These are phyloP conservation scores for Tanytarsus gracilentus DNA, from an alignment of 2,888 invertebrate genomes.

Conservation along the genomic window DNA sequence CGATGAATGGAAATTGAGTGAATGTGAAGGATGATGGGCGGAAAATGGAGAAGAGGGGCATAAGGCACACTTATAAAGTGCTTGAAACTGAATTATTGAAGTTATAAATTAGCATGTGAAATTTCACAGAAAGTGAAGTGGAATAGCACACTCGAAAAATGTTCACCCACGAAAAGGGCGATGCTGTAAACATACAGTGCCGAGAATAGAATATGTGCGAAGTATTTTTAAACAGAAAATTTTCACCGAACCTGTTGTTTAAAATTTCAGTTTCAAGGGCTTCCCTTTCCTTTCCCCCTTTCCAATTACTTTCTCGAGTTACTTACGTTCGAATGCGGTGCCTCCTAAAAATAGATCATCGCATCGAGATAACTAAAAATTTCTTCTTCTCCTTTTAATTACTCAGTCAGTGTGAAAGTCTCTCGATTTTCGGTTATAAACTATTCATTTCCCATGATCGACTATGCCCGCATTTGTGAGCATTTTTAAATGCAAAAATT, in stretches of 20 bases:
- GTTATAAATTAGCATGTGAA: conserved; percentile 5
- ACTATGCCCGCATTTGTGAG: no score
- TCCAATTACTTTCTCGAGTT: background rate
- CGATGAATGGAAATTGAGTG: background rate
- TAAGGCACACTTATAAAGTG: background rate
- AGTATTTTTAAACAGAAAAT: background rate
- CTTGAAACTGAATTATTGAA: background rate
- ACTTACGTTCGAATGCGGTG: no score
- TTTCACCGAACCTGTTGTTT: conserved; percentile 2
- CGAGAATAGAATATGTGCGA: no score
- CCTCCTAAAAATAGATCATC: no score
- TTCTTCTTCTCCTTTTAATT: no score
- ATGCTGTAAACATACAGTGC: no score
- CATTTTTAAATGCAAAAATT: no score
- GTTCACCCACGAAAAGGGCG: background rate
- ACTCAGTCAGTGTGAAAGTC: no score
- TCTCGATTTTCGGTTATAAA: no score
- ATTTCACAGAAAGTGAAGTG: background rate
- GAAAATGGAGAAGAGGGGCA: background rate
- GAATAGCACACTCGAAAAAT: background rate
- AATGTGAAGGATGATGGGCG: background rate
- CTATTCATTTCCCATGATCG: no score
- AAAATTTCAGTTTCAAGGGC: background rate
- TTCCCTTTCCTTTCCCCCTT: background rate
- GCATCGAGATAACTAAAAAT: no score